Evolutionary conservation across 2,113 vertebrate species (phyloP).

Genomic region (Colossoma macropomum): DNA sequence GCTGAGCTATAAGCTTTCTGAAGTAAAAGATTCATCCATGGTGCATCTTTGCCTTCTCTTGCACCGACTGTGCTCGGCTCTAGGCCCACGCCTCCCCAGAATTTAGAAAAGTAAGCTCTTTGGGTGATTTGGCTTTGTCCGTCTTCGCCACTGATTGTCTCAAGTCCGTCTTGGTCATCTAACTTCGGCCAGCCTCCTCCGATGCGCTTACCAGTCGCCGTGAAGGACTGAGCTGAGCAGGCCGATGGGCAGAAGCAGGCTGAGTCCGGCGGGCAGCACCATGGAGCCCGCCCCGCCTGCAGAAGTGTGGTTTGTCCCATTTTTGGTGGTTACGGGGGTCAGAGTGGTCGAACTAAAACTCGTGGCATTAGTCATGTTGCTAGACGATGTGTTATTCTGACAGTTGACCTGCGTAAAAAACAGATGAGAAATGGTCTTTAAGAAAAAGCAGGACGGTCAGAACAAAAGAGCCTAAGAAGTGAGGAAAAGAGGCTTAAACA

Average conservation of each 20-base stretch:
- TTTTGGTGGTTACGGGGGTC: too few species aligned
- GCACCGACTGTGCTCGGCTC: background rate
- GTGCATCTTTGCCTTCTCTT: background rate
- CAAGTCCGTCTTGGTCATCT: constrained; percentile 14
- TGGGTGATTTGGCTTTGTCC: background rate
- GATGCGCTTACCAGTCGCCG: constrained; percentile 29
- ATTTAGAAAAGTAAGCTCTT: constrained; percentile 40
- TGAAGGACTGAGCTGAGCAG: constrained; percentile 47
- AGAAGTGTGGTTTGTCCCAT: background rate
- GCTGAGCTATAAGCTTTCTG: background rate
- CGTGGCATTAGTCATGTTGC: background rate
- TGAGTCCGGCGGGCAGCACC: background rate
- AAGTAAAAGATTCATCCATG: background rate
- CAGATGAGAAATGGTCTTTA: background rate
- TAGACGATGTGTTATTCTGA: background rate
- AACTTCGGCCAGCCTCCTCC: background rate
- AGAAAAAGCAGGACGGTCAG: too few species aligned
- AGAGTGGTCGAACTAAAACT: background rate
- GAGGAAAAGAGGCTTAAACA: background rate
- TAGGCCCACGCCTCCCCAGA: background rate
- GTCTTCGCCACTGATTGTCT: constrained; percentile 23
- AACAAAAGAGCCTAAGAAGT: background rate
- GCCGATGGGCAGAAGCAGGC: constrained; percentile 51
- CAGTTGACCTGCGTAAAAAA: background rate
- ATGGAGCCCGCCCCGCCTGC: background rate